Conservation (phyloP, 2,888 invertebrate genomes). For the Elysia crispata region DNA sequence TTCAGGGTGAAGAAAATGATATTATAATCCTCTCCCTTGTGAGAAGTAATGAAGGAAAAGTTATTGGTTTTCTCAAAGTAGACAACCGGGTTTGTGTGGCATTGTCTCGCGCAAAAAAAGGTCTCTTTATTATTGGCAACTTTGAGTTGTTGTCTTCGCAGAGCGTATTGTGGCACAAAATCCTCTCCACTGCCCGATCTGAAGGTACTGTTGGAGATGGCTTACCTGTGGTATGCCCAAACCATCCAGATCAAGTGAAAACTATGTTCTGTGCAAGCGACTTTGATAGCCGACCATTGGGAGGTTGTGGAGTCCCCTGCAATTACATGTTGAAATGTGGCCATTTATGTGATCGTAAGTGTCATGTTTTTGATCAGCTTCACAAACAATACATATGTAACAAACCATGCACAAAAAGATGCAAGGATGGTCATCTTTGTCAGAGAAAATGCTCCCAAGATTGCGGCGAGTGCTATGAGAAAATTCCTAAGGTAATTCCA, state of each 20-base stretch:
- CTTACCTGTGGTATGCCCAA: constrained; percentile 42
- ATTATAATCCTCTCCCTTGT: constrained; percentile 76
- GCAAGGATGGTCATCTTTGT: constrained; percentile 42
- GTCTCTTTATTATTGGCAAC: constrained; percentile 75
- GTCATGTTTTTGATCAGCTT: constrained; percentile 46
- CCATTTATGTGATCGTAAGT: constrained; percentile 42
- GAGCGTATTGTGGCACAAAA: constrained; percentile 49
- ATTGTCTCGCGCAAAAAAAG: constrained; percentile 74
- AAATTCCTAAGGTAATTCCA: constrained; percentile 15
- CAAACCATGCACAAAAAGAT: constrained; percentile 28
- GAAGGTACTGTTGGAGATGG: constrained; percentile 33
- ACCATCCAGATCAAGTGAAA: constrained; percentile 36
- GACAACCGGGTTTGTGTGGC: constrained; percentile 75
- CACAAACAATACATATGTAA: constrained; percentile 37
- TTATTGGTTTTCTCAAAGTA: constrained; percentile 65
- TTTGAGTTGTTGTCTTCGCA: constrained; percentile 44
- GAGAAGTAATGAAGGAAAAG: constrained; percentile 69
- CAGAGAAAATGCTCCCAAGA: constrained; percentile 31
- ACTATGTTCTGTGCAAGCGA: constrained; percentile 36
- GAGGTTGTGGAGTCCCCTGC: constrained; percentile 47
- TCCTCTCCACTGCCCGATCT: constrained; percentile 34
- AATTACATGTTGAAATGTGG: constrained; percentile 42
- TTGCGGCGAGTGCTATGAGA: constrained; percentile 16
- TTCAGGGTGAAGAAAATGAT: constrained; percentile 77
- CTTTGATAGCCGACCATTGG: constrained; percentile 45